Base-by-base conservation (phyloP, 2,797 vertebrate genomes). In the Podarcis lilfordi region DNA sequence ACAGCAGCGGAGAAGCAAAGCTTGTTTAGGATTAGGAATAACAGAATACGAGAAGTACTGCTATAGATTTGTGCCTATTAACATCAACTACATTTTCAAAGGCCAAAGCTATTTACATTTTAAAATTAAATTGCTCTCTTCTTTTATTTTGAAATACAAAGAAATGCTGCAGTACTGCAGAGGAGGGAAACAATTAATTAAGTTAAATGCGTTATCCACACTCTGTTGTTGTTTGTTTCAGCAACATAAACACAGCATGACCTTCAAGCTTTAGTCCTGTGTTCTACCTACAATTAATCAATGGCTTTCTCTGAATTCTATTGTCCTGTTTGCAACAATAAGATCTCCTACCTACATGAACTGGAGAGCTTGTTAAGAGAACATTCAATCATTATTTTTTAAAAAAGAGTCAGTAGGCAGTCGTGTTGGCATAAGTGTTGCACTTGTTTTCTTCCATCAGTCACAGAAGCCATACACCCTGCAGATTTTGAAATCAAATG, bases 41-140 rank as follows among this genome's bases (percentile, higher is more conserved):
- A 82, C 43, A 25, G 71, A 35, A 82, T 76, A 75, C 50, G 23
- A 80, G 29, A 15, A 27, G 35, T 35, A 25, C 37, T 71, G 79
- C 35, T 80, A 88, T 91, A 94, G 88, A 88, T 93, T 96, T 93
- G 64, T 95, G 91, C 91, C 94, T 92, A 92, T 93, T 68, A 92
- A 94, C 93, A 95, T 93, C 94, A 93, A 23, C 8, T 80, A 89
- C 92, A 92, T 94, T 96, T 93, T 93, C 90, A 84, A 94, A 92
- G 90, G 91, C 90, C 90, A 93, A 94, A 95, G 89, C 91, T 92
- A 88, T 95, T 95, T 91, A 92, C 50, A 87, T 29, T 94, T 96
- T 86, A 95, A 94, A 87, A 94, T 43, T 93, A 91, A 96, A 89
- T 76, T 50, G 3, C 94, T 96, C 94, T 95, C 95, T 95, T 85